Conservation (phyloP, 2,888 invertebrate genomes). For the Tenthredo distinguenda region DNA sequence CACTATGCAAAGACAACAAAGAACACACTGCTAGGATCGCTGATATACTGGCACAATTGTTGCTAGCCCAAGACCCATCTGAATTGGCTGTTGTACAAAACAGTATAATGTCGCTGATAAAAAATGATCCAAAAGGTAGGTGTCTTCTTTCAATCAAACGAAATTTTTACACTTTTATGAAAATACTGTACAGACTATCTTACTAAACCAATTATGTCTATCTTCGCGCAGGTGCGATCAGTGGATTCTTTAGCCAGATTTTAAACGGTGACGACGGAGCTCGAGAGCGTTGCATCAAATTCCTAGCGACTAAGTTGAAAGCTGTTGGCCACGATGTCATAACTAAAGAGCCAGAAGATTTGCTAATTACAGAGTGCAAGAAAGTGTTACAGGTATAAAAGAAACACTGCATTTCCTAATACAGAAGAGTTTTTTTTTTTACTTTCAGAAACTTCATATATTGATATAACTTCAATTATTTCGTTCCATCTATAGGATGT, state of each 20-base stretch:
- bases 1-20: slow-evolving; percentile 91
- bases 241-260: slow-evolving; percentile 86
- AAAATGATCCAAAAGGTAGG: slow-evolving; percentile 84
- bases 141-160: background rate
- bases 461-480: slow-evolving; percentile 31
- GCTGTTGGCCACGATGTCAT: slow-evolving; percentile 88
- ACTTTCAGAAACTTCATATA: background rate
- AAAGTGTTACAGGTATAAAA: slow-evolving; percentile 87
- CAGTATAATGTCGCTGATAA: slow-evolving; percentile 89
- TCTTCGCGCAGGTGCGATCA: slow-evolving; percentile 80
- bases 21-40: slow-evolving; percentile 92
- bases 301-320: slow-evolving; percentile 91
- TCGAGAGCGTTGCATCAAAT: slow-evolving; percentile 93
- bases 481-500: slow-evolving; percentile 84
- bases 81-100: slow-evolving; percentile 93
- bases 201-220: background rate
- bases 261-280: slow-evolving; percentile 86
- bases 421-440: slow-evolving; percentile 34
- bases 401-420: background rate
- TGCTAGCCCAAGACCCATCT: slow-evolving; percentile 91
- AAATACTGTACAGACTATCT: background rate
- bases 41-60: slow-evolving; percentile 94
- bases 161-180: background rate
- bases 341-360: slow-evolving; percentile 92
- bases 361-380: slow-evolving; percentile 90